Conservation (phyloP, 2,797 vertebrate species). For the Sparidentex hasta region DNA sequence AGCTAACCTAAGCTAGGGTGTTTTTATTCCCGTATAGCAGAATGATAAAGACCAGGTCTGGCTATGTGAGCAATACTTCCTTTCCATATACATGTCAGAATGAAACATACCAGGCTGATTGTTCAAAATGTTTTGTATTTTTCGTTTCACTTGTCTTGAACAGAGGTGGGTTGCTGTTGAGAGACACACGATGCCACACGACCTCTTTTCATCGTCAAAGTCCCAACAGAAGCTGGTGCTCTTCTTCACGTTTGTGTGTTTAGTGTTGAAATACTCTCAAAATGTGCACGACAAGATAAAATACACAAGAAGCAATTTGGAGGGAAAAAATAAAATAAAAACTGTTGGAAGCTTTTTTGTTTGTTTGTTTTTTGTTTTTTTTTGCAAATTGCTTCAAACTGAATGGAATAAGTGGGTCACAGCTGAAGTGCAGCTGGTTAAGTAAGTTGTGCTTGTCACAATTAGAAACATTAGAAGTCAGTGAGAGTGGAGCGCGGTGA, state of each 20-base stretch:
- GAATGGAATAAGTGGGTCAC: conserved; percentile 51
- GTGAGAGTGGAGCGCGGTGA: neutral
- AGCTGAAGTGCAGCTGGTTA: conserved; percentile 27
- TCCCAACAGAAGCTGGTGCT: neutral
- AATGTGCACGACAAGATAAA: conserved; percentile 7
- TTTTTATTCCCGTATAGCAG: too few relatives aligned
- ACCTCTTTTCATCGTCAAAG: neutral
- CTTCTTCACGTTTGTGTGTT: neutral
- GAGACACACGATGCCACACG: neutral
- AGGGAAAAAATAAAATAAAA: neutral
- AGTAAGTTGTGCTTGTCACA: conserved; percentile 22
- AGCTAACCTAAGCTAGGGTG: too few relatives aligned
- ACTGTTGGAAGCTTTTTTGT: neutral
- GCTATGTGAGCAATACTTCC: too few relatives aligned
- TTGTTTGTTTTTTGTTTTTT: neutral
- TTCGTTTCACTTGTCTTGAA: neutral
- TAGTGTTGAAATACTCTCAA: neutral
- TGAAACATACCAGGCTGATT: too few relatives aligned
- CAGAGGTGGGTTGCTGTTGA: neutral
- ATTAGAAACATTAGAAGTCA: conserved; percentile 30
- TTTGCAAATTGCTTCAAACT: conserved; percentile 28
- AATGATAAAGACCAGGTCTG: too few relatives aligned
- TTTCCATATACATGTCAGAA: too few relatives aligned
- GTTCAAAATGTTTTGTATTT: neutral
- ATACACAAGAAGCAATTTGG: conserved; percentile 20